Conservation (phyloP, 2,113 vertebrate genomes). For the Dunckerocampus dactyliophorus region DNA sequence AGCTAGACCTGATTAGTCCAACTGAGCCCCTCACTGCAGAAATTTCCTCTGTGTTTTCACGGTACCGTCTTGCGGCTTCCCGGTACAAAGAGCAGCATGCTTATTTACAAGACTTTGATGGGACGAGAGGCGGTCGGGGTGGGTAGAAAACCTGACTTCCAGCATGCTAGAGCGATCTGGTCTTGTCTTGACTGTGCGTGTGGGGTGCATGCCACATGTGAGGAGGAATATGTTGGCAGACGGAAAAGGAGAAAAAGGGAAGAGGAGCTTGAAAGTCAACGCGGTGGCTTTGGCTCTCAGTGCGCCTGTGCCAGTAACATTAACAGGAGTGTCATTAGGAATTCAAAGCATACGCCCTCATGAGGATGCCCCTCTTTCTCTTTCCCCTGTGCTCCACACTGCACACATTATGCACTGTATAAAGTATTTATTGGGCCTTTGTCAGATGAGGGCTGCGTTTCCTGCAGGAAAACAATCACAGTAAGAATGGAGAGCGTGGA, state of each 20-base stretch:
- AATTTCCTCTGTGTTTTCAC: conserved; percentile 60
- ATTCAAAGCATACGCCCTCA: conserved; percentile 77
- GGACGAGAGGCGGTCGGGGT: conserved; percentile 60
- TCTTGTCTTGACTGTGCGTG: conserved; percentile 59
- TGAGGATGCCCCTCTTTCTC: conserved; percentile 57
- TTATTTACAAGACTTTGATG: conserved; percentile 73
- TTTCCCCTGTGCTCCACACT: conserved; percentile 65
- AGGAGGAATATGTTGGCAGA: conserved; percentile 40
- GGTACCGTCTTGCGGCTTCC: conserved; percentile 62
- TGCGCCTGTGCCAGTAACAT: conserved; percentile 61
- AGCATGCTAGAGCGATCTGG: conserved; percentile 70
- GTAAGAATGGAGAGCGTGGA: conserved; percentile 42
- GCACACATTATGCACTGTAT: conserved; percentile 76
- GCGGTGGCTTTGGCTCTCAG: conserved; percentile 54
- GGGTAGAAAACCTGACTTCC: conserved; percentile 69
- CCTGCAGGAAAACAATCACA: conserved; percentile 61
- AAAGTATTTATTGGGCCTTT: conserved; percentile 79
- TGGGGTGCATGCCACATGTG: conserved; percentile 32
- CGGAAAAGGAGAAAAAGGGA: conserved; percentile 23
- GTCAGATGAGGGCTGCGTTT: conserved; percentile 64
- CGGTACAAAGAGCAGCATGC: conserved; percentile 65
- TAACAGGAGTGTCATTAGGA: conserved; percentile 76
- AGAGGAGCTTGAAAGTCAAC: conserved; percentile 48
- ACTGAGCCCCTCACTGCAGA: conserved; percentile 55
- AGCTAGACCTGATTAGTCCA: conserved; percentile 68